Base-by-base conservation (phyloP, 2,113 vertebrate genomes). In the Barbus barbus region DNA sequence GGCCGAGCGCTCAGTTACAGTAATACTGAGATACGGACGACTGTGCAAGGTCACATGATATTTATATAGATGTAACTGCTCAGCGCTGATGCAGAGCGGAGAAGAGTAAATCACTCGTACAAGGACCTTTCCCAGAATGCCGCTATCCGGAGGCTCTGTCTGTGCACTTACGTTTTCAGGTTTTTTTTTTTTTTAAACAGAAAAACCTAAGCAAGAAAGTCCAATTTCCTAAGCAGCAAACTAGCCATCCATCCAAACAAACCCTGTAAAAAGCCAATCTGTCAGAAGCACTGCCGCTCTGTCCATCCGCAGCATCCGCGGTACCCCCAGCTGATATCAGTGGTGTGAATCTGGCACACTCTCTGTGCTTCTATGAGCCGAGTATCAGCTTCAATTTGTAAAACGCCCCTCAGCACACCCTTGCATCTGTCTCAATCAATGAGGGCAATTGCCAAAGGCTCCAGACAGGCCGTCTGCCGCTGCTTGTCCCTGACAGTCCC, bases 381-480 rank as follows among this genome's bases (percentile, higher is more conserved):
- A 86, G 87, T 85, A 84, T 89, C 82, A 85, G 89, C 86, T 85
- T 93, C 86, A 86, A 90, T 92, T 93, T 91, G 88, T 85, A 89
- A 88, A 89, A 67, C 81, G 90, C 89, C 91, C 90, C 89, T 89
- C 83, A 86, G 87, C 89, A 90, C 91, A 88, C 88, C 90, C 84
- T 85, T 90, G 91, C 92, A 92, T 93, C 90, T 89, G 91, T 92
- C 92, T 92, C 88, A 91, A 93, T 94, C 93, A 91, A 93, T 93
- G 88, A 89, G 86, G 86, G 90, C 91, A 87, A 90, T 90, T 91
- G 92, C 91, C 91, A 86, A 89, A 86, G 93, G 92, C 93, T 92
- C 93, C 93, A 94, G 92, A 92, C 93, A 90, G 92, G 88, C 86
- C 83, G 90, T 91, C 93, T 93, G 92, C 87, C 80, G 67, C 87